A percentile compares a stretch with the other conserved stretches of the same genome.
Evolutionary conservation across 37 sponge, comb jelly and placozoan genomes (phyloP).

Genomic region (Oscarella lobularis): DNA sequence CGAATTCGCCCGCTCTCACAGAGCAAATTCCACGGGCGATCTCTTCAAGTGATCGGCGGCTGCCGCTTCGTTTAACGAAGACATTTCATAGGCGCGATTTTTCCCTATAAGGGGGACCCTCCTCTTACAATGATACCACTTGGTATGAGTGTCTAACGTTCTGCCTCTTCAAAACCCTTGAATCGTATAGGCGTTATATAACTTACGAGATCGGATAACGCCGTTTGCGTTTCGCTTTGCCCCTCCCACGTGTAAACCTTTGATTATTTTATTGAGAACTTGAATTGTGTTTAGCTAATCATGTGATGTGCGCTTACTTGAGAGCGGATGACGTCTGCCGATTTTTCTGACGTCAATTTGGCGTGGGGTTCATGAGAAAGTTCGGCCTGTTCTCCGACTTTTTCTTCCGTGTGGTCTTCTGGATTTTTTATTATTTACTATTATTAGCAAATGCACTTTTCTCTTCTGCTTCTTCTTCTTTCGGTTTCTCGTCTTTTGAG

Average conservation of each 20-base stretch:
- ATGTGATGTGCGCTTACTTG: too few relatives aligned
- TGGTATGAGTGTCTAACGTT: constrained; percentile 27
- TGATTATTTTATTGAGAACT: too few relatives aligned
- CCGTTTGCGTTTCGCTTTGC: background rate
- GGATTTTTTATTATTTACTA: too few relatives aligned
- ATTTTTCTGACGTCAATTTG: too few relatives aligned
- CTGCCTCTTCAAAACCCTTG: constrained; percentile 51
- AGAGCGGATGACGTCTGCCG: too few relatives aligned
- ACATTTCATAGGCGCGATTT: constrained; percentile 55
- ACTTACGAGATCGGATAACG: constrained; percentile 23
- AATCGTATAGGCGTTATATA: constrained; percentile 72
- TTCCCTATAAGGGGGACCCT: constrained; percentile 13
- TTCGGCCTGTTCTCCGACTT: too few relatives aligned
- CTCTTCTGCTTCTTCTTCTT: too few relatives aligned
- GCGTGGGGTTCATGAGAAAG: too few relatives aligned
- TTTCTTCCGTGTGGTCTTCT: too few relatives aligned
- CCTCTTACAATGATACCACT: background rate
- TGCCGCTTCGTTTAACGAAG: constrained; percentile 67
- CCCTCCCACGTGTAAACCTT: background rate
- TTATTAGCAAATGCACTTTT: too few relatives aligned
- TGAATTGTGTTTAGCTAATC: too few relatives aligned
- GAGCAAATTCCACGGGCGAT: constrained; percentile 45
- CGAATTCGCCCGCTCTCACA: constrained; percentile 1
- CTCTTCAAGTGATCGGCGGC: constrained; percentile 39
- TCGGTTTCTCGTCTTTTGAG: too few relatives aligned